Conservation (phyloP, 2,888 invertebrate genomes). For the Caenorhabditis angaria region DNA sequence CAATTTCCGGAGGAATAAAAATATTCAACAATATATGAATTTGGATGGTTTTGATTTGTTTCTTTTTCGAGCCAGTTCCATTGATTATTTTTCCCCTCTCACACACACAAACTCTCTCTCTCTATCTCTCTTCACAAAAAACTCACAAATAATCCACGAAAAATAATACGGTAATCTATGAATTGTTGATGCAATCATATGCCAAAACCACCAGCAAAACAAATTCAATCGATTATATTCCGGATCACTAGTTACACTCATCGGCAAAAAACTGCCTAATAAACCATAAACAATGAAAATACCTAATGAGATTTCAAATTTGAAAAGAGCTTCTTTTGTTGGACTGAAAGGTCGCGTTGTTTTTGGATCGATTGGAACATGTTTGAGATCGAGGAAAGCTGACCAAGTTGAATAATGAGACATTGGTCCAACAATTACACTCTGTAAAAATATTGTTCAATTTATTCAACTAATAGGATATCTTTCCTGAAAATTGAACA, state of each 20-base stretch:
- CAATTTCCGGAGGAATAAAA: no score
- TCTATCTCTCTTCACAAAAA: background rate
- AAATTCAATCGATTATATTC: slow-evolving; percentile 22
- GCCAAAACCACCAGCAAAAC: slow-evolving; percentile 52
- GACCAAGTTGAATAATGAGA: slow-evolving; percentile 92
- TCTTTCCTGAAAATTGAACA: slow-evolving; percentile 82
- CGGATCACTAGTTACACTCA: slow-evolving; percentile 33
- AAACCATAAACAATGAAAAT: slow-evolving; percentile 18
- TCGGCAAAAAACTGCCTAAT: slow-evolving; percentile 19
- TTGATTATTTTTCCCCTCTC: no score
- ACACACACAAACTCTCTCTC: background rate
- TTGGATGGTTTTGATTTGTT: no score
- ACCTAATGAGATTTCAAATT: slow-evolving; percentile 23
- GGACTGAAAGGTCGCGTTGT: slow-evolving; percentile 28
- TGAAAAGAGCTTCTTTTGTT: slow-evolving; percentile 16
- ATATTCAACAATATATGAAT: no score
- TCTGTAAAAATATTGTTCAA: slow-evolving; percentile 32
- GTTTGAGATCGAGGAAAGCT: slow-evolving; percentile 85
- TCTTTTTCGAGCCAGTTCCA: no score
- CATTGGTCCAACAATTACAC: slow-evolving; percentile 91
- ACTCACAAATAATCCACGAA: slow-evolving; percentile 70
- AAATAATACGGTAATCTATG: slow-evolving; percentile 72
- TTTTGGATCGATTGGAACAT: slow-evolving; percentile 50
- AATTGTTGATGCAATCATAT: slow-evolving; percentile 50
- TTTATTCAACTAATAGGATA: no score